Evolutionary conservation across 2,888 invertebrate genomes (phyloP), one percentile per base, ranked within the genome.

Genomic region (Mongoloraphidia duomilia): DNA sequence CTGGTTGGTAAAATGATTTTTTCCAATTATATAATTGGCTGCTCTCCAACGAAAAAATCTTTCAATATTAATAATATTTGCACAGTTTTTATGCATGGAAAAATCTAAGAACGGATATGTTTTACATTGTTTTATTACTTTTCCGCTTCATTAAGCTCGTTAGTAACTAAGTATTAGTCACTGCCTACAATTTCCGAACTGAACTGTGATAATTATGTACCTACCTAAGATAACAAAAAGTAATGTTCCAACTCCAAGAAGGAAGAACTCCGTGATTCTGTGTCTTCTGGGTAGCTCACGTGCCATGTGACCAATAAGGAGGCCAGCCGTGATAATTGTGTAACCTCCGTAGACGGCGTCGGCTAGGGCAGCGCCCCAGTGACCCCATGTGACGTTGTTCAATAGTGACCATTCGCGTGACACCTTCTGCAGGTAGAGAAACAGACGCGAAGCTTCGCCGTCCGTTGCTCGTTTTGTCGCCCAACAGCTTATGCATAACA

Each of bases 401-500:
- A 84, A 70, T 34, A 84, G 72, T 36, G 81, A 79, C 84, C 84
- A 84, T 68, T 84, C 84, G 42, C 80, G 69, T 34, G 83, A 84
- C 50, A 80, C 64, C 67, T 82, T 84, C 66, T 83, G 79, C 54
- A 83, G 72, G 58, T 78, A 76, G 54, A 81, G 72, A 59, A 79
- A 77, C 56, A 84, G 68, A 47, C 82, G 73, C 42, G 76, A 73
- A 51, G 83, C 81, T 64, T 84, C 84, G 57, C 82, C 82, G 52
- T 82, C 77, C 2, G 84, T 83, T 54, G 83, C 76, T 53, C 82
- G 73, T 64, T 83, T 80, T 52, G 77, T 75, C 34, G 81, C 74
- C 58, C 84, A 66, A 59, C 84, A 84, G 13, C 79, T 73, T 54
- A 81, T 69, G 63, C 80, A 80, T 58, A 80, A 70, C 58, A 78